phyloP scores from a whole-genome alignment of 1,140 invertebrate genomes.

The Leucophenga varia region DNA sequence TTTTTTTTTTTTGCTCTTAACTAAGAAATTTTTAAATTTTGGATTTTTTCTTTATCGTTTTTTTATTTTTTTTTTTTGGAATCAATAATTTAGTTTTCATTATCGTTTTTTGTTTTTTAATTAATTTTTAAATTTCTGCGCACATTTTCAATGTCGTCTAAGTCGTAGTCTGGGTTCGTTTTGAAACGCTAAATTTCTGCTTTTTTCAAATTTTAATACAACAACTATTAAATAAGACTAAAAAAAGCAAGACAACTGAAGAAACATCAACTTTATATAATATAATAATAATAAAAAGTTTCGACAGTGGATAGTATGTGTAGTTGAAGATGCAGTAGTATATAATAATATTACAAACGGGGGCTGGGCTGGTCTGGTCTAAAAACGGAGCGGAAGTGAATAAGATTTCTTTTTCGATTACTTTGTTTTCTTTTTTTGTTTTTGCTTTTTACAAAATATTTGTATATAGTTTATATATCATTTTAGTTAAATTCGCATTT shows the following conservation, averaged over 20 bases:
- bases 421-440: background rate
- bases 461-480: slow-evolving; percentile 1
- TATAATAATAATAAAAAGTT: too few relatives aligned
- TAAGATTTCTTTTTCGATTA: background rate
- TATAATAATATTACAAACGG: slow-evolving; percentile 16
- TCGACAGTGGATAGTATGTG: slow-evolving; percentile 7
- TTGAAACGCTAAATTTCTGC: slow-evolving; percentile 32
- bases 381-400: background rate
- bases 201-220: slow-evolving; percentile 25
- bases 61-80: slow-evolving; percentile 32
- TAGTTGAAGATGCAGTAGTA: slow-evolving; percentile 19
- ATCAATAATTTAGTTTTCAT: slow-evolving; percentile 23
- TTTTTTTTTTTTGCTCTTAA: too few relatives aligned
- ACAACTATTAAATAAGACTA: slow-evolving; percentile 36
- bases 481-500: slow-evolving; percentile 39
- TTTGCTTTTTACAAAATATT: slow-evolving; percentile 1
- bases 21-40: too few relatives aligned
- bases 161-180: slow-evolving; percentile 48
- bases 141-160: slow-evolving; percentile 32
- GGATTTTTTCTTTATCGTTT: slow-evolving; percentile 24
- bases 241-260: background rate
- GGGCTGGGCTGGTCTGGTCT: slow-evolving; percentile 17
- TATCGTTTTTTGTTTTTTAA: too few relatives aligned
- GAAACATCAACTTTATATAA: too few relatives aligned
- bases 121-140: slow-evolving; percentile 21